Conservation (phyloP, 2,113 vertebrate species). For the Anguilla rostrata region DNA sequence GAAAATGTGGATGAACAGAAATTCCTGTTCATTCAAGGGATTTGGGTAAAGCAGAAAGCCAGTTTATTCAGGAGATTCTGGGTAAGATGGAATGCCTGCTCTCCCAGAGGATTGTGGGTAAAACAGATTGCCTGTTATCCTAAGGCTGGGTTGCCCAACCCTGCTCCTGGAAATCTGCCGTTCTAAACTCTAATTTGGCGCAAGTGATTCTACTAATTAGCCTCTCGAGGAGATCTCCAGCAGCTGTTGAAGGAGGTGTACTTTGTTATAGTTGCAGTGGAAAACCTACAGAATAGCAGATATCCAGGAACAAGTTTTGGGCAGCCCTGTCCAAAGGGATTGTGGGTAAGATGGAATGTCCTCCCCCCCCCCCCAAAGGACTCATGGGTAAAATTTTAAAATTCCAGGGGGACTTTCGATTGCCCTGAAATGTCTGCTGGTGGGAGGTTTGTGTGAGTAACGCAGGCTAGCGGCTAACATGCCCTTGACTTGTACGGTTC, state of each 20-base stretch:
- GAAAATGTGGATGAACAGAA: not conserved
- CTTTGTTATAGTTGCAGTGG: too few relatives aligned
- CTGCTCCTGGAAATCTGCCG: too few relatives aligned
- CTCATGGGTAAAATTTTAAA: not conserved
- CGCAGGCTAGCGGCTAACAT: not conserved
- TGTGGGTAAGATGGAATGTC: not conserved
- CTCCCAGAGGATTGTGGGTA: not conserved
- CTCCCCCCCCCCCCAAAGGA: not conserved
- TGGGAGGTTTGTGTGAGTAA: not conserved
- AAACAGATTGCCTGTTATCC: too few relatives aligned
- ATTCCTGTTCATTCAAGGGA: not conserved
- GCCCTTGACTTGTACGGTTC: conserved; percentile 19
- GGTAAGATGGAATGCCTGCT: not conserved
- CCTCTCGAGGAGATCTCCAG: too few relatives aligned
- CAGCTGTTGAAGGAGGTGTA: too few relatives aligned
- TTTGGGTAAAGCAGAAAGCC: too few relatives aligned
- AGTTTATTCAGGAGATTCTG: not conserved
- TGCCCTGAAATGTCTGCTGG: not conserved
- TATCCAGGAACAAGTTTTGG: too few relatives aligned
- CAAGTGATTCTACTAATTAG: too few relatives aligned
- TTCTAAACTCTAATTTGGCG: too few relatives aligned
- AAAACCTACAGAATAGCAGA: too few relatives aligned
- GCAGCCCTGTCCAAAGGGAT: not conserved
- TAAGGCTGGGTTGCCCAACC: too few relatives aligned
- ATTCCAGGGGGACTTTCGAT: too few relatives aligned